Conservation (phyloP, 2,797 vertebrate species). For the Kryptolebias ocellatus region DNA sequence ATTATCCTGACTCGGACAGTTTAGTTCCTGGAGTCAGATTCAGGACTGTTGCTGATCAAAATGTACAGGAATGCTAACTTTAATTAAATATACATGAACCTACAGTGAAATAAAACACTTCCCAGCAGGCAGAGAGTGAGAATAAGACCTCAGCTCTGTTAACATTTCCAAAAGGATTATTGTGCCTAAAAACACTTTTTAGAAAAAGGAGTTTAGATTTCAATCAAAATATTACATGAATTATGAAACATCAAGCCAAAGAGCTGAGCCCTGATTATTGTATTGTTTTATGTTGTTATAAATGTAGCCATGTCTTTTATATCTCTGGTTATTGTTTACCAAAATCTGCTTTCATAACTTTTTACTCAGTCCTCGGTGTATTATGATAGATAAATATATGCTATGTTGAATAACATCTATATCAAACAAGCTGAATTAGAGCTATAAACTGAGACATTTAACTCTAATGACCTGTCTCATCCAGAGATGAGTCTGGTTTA, state of each 20-base stretch:
- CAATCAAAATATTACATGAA: not conserved
- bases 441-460: not conserved
- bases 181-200: too few species aligned
- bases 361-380: not conserved
- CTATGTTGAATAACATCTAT: not conserved
- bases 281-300: too few species aligned
- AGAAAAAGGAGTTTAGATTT: not conserved
- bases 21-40: constrained; percentile 1
- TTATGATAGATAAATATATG: too few species aligned
- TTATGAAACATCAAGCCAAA: too few species aligned
- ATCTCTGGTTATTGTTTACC: too few species aligned
- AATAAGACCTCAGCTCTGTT: constrained; percentile 18
- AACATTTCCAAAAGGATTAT: not conserved
- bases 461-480: too few species aligned
- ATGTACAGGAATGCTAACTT: constrained; percentile 27
- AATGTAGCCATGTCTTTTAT: too few species aligned
- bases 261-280: too few species aligned
- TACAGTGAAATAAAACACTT: constrained; percentile 54
- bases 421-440: not conserved
- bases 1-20: not conserved
- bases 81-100: constrained; percentile 66
- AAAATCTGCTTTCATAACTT: too few species aligned
- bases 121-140: constrained; percentile 12
- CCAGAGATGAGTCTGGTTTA: too few species aligned
- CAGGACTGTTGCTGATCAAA: constrained; percentile 31